phyloP scores from a whole-genome alignment of 2,113 vertebrate genomes.

The Halichoeres trimaculatus region DNA sequence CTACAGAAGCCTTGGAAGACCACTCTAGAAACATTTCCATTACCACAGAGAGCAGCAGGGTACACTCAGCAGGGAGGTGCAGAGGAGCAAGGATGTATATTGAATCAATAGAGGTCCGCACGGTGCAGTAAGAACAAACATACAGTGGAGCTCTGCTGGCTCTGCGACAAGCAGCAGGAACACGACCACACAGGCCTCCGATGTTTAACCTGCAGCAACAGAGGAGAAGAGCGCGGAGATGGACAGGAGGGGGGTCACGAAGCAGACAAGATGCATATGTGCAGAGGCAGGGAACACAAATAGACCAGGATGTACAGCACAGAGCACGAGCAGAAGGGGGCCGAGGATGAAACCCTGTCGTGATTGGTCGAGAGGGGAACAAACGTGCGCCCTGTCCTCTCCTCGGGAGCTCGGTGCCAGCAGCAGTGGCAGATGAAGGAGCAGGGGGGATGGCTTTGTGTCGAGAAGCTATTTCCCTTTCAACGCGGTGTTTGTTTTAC shows the following conservation, averaged over 20 bases:
- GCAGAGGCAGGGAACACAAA: constrained; percentile 12
- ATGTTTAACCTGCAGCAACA: constrained; percentile 38
- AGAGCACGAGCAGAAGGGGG: background rate
- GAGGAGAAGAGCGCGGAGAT: background rate
- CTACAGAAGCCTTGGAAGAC: constrained; percentile 27
- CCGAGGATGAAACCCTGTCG: constrained; percentile 3
- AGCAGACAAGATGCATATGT: constrained; percentile 14
- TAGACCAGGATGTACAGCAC: constrained; percentile 9
- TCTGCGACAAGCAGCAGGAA: constrained; percentile 13
- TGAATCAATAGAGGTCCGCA: constrained; percentile 48
- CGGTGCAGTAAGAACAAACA: constrained; percentile 27
- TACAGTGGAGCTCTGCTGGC: constrained; percentile 22
- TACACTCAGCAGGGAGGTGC: background rate
- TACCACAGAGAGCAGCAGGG: constrained; percentile 18
- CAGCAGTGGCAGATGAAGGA: constrained; percentile 40
- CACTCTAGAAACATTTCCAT: constrained; percentile 50
- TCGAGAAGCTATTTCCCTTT: constrained; percentile 20
- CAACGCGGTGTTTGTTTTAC: constrained; percentile 29
- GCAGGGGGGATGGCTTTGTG: constrained; percentile 15
- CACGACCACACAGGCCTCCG: constrained; percentile 8
- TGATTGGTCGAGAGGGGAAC: constrained; percentile 54
- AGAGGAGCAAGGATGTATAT: constrained; percentile 34
- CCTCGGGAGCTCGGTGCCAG: constrained; percentile 36
- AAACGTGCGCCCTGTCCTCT: constrained; percentile 48
- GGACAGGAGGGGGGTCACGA: constrained; percentile 22